phyloP scores from a whole-genome alignment of 92 coral and sea anemone species.

The Zoanthus solanderi region DNA sequence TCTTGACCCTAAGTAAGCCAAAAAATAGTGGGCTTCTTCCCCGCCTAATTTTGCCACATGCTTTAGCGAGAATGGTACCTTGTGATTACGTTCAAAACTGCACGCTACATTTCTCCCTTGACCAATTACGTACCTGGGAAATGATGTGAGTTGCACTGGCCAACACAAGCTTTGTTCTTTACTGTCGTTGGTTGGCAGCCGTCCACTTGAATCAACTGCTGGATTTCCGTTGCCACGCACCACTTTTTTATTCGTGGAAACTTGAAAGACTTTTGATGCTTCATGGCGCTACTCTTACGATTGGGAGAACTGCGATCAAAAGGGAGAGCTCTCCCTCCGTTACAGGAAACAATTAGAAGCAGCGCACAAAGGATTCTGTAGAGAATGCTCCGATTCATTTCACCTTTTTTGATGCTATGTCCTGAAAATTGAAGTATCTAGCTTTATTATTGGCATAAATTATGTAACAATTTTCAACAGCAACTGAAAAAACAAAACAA shows the following conservation, averaged over 20 bases:
- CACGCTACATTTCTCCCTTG: background rate
- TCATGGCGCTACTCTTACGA: background rate
- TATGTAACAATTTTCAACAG: too few species aligned
- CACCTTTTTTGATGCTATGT: background rate
- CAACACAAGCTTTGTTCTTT: constrained; percentile 74
- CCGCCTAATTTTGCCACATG: background rate
- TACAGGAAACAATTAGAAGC: background rate
- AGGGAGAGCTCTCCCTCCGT: constrained; percentile 11
- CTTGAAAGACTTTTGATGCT: background rate
- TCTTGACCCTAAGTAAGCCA: too few species aligned
- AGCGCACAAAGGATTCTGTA: background rate
- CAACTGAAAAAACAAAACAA: too few species aligned
- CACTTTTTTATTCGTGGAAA: constrained; percentile 59
- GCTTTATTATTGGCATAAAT: too few species aligned
- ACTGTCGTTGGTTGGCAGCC: constrained; percentile 64
- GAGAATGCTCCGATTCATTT: background rate
- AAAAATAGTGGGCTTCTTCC: too few species aligned
- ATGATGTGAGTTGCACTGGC: constrained; percentile 76
- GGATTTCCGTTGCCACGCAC: constrained; percentile 64
- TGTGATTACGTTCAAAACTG: background rate
- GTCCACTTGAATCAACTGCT: constrained; percentile 60
- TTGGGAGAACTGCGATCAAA: background rate
- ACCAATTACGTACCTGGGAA: constrained; percentile 56
- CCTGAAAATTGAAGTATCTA: background rate
- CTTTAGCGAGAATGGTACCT: background rate